Base-by-base conservation (phyloP, 2,888 invertebrate species). In the Caenorhabditis drosophilae region DNA sequence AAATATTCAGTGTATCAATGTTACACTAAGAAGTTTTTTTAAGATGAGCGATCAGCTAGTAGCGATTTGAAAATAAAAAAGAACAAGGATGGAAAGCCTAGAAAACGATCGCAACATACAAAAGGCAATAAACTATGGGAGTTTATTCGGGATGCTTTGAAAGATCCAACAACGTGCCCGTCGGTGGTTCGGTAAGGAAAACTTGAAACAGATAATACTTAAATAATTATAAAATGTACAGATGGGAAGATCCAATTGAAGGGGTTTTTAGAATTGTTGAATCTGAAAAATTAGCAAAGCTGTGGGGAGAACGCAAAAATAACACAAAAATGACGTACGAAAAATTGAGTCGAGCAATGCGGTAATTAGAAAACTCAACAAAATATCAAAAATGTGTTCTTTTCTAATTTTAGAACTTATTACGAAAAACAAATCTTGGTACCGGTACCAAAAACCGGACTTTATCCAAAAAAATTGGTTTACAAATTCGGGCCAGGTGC, bases 301-400 rank as follows among this genome's bases (percentile, higher is more conserved):
- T 92, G 44, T 93, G 93, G 93, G 92, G 92, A 3, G 89, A 89
- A 66, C 86, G 90, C 84, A 92, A 92, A 84, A 90, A 90, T 84
- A 93, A 93, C 83, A 89, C 89, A 48, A 89, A 90, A 83, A 93
- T 93, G 93, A 92, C 91, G 40, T 93, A 92, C 83, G 93, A 93
- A 84, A 93, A 93, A 85, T 89, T 93, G 80, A 92, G 92, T 84
- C 86, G 93, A 68, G 93, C 93, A 16, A 91, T 93, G 90, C 88
- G 90, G 89, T 90, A 40, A n/a, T 26, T 11, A 25, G 4, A 7
- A n/a, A n/a, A n/a, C n/a, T 36, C 22, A 36, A 41, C 38, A 15
- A 51, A 18, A 23, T 22, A 34, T 27, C 11, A n/a, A n/a, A n/a
- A 23, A 16, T 16, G 48, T n/a, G 18, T 46, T 16, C 11, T 44